phyloP scores from a whole-genome alignment of 1,140 invertebrate genomes.

The Leptinotarsa defecta region DNA sequence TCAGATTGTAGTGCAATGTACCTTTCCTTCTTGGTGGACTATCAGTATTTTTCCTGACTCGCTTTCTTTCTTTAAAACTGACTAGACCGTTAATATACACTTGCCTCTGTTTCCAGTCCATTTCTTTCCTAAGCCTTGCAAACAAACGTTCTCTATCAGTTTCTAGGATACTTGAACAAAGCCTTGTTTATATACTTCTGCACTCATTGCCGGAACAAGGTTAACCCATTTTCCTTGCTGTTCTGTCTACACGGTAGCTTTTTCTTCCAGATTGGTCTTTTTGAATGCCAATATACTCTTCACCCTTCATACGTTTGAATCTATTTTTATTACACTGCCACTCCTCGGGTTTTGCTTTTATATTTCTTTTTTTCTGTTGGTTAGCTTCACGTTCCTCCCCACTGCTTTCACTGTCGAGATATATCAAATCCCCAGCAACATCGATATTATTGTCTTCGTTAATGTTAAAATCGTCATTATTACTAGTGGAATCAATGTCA shows the following conservation, averaged over 20 bases:
- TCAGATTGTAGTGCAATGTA: constrained; percentile 25
- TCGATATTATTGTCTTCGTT: constrained; percentile 20
- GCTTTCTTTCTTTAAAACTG: no score
- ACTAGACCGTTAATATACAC: no score
- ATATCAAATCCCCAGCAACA: background rate
- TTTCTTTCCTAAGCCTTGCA: constrained; percentile 48
- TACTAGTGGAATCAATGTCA: constrained; percentile 19
- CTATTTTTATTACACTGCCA: constrained; percentile 23
- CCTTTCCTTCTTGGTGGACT: constrained; percentile 14
- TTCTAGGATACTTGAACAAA: constrained; percentile 1
- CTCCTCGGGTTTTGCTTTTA: constrained; percentile 47
- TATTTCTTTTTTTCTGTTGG: constrained; percentile 52
- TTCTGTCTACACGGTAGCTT: no score
- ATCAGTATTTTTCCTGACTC: background rate
- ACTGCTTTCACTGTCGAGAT: background rate
- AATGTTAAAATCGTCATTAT: constrained; percentile 4
- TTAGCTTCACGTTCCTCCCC: constrained; percentile 26
- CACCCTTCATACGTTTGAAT: background rate
- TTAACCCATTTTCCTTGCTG: no score
- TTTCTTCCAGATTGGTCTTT: no score
- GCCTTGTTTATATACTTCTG: no score
- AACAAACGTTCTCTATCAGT: constrained; percentile 19
- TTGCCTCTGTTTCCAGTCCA: constrained; percentile 43
- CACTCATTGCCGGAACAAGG: no score
- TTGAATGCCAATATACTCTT: constrained; percentile 3